Base-by-base conservation (phyloP, 92 coral and sea anemone species). In the Phymanthus crucifer region DNA sequence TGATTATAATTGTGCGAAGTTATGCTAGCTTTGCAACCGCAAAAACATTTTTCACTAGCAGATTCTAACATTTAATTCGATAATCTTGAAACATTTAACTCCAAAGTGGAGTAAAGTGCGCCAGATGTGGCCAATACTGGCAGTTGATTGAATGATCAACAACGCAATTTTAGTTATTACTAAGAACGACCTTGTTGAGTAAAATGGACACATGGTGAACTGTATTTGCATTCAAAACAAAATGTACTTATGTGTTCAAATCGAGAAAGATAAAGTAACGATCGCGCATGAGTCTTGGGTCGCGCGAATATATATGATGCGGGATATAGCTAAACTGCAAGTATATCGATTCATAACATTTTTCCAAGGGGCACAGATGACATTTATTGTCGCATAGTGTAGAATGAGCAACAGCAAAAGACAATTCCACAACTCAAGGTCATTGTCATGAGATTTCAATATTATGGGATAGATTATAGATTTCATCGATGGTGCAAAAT, bases 401-500 rank as follows among this genome's bases (percentile, higher is more conserved):
- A 26, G 64, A 54, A 23, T 61, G 34, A 29, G 16, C 0, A 13
- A 61, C 35, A 61, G 68, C 68, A 61, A 61, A 61, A 10, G 33
- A 26, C 29, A 61, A 61, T 61, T 61, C 68, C 35, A 61, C 8
- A 61, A 61, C 35, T 61, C 27, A 26, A 27, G 68, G 68, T 61
- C 68, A 61, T 12, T 29, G 34, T 26, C 16, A 61, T 10, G 23
- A 61, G 8, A 61, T 10, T 61, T 57, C 32, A 57, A 57, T 57
- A 57, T 57, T 57, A 57, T 57, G 31, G 66, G 29, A 57, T 57
- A 57, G 66, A 57, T 57, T 57, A 57, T 57, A 57, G 68, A 61
- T 26, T 26, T 0, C 0, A 61, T 61, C 34, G 68, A 61, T 24
- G 9, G 26, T 54, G 29, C 6, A 54, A 54, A 54, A 61, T 29